phyloP scores from a whole-genome alignment of 1,140 invertebrate genomes.

The Babylonia areolata region DNA sequence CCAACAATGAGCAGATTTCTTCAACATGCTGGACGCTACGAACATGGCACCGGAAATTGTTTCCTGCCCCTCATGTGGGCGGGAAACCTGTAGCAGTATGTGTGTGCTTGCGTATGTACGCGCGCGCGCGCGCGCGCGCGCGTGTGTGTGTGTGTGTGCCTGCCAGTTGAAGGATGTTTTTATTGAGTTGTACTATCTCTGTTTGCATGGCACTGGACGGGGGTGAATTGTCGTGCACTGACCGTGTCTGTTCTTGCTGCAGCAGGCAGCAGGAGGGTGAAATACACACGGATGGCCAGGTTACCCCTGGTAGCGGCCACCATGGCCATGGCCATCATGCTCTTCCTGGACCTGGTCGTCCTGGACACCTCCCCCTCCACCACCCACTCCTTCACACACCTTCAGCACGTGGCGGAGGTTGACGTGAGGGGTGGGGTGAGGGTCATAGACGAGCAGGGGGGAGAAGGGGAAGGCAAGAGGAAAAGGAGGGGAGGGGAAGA shows the following conservation, averaged over 20 bases:
- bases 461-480: not conserved
- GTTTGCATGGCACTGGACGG: too few relatives aligned
- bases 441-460: not conserved
- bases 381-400: not conserved
- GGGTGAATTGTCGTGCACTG: too few relatives aligned
- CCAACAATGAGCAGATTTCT: too few relatives aligned
- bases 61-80: too few relatives aligned
- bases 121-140: too few relatives aligned
- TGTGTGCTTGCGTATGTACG: too few relatives aligned
- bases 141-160: too few relatives aligned
- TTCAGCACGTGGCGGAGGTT: not conserved
- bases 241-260: not conserved
- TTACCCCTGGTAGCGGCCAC: conserved; percentile 32
- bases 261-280: not conserved
- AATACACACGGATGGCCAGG: not conserved
- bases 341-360: conserved; percentile 4
- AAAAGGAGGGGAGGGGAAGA: not conserved
- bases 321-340: conserved; percentile 20
- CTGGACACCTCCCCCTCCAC: not conserved
- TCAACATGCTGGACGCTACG: too few relatives aligned
- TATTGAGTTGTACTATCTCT: too few relatives aligned
- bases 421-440: not conserved
- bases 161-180: too few relatives aligned
- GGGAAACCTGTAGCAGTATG: too few relatives aligned
- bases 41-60: too few relatives aligned